These are phyloP conservation scores for Acanthornis magna DNA, from an alignment of 2,797 vertebrate species.

Conservation along the genomic window DNA sequence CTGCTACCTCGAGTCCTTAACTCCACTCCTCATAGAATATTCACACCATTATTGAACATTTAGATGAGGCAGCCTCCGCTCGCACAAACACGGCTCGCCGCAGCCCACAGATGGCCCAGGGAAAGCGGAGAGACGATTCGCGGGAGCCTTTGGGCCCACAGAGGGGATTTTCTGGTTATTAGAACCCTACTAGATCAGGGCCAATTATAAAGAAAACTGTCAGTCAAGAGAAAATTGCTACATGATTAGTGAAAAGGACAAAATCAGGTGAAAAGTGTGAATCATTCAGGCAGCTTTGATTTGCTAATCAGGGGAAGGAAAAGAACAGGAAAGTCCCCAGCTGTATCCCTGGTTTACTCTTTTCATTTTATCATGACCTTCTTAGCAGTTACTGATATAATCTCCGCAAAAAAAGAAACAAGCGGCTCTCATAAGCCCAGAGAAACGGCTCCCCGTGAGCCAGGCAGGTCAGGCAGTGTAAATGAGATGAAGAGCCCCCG, in stretches of 20 bases:
- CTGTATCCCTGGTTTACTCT: conserved; percentile 93
- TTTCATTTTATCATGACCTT: conserved; percentile 97
- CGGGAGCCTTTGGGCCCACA: conserved; percentile 94
- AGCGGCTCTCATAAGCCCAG: conserved; percentile 77
- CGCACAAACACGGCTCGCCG: conserved; percentile 86
- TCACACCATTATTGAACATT: conserved; percentile 98
- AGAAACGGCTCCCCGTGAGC: conserved; percentile 82
- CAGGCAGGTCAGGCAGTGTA: conserved; percentile 83
- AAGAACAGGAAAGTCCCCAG: conserved; percentile 91
- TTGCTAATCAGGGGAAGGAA: conserved; percentile 98
- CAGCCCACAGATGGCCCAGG: conserved; percentile 84
- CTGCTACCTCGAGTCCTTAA: conserved; percentile 92
- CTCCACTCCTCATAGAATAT: conserved; percentile 96
- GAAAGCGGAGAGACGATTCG: conserved; percentile 88
- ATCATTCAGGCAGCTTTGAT: conserved; percentile 99
- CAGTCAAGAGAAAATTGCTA: conserved; percentile 99
- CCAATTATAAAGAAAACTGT: conserved; percentile 99
- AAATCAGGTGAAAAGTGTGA: conserved; percentile 99
- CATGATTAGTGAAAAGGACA: conserved; percentile 99
- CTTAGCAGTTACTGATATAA: conserved; percentile 93
- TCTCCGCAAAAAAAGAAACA: conserved; percentile 80
- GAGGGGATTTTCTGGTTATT: conserved; percentile 99
- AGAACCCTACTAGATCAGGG: conserved; percentile 99
- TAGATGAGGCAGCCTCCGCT: conserved; percentile 87
- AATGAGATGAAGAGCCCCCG: conserved; percentile 85